Base-by-base conservation (phyloP, 2,888 invertebrate species). In the Eupithecia dodoneata region DNA sequence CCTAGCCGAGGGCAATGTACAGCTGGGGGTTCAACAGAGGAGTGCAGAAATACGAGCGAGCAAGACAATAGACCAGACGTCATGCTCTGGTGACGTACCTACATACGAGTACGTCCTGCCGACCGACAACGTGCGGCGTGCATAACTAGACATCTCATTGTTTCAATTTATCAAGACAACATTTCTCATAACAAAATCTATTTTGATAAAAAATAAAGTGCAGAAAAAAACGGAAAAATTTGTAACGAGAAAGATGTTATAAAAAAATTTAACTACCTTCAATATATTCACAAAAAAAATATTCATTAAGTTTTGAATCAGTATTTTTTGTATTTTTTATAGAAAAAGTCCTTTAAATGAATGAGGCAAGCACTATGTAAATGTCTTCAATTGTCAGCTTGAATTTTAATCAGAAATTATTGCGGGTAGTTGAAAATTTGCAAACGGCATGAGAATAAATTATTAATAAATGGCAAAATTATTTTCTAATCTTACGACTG, bases 401-500 rank as follows among this genome's bases (percentile, higher is more conserved):
- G 69, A 45, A 45, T 69, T 44, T 69, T 7, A n/a, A 10, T 44
- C 45, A 45, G 42, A 45, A 44, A 69, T 45, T n/a, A 44, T 42
- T 70, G 70, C 45, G 47, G 47, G 45, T 70, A 70, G 70, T 49
- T 30, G 7, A 47, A 70, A 70, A 70, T 70, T 47, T 47, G 70
- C 47, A 69, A 47, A 69, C 9, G 47, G 44, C 13, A 15, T 42
- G 2, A 13, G 5, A 30, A 18, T 30, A 47, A 70, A 30, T n/a
- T 49, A 44, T 47, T 2, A 69, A 18, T 71, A 76, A 69, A 79
- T 82, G 84, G 79, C 83, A 85, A 85, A 87, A 88, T 85, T 84
- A 89, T 87, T 86, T 87, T 89, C 87, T 89, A 91, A 87, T 93
- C 94, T 94, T 94, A 94, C 94, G 89, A 90, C 89, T 86, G 86